phyloP scores from a whole-genome alignment of 2,888 invertebrate species.

The Parthenolecanium corni region DNA sequence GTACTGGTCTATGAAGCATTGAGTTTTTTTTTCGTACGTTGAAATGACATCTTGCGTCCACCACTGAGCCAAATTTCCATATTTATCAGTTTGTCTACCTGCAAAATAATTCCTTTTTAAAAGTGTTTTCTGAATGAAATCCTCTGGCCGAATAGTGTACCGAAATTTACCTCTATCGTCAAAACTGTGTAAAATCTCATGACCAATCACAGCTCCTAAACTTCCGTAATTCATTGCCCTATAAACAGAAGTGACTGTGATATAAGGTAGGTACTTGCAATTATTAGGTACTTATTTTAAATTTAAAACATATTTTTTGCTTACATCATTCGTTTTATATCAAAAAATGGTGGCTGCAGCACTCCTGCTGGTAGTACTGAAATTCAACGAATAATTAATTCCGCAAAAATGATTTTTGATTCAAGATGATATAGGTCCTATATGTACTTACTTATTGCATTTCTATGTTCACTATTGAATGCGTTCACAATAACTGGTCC shows the following conservation, averaged over 20 bases:
- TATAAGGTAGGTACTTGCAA: no score
- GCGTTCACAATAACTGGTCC: conserved; percentile 62
- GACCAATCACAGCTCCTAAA: conserved; percentile 74
- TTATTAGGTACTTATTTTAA: no score
- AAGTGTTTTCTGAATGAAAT: no score
- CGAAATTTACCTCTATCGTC: conserved; percentile 54
- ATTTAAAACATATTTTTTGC: no score
- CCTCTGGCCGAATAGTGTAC: no score
- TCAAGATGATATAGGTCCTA: no score
- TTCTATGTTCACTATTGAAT: conserved; percentile 59
- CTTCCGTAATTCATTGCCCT: conserved; percentile 52
- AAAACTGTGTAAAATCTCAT: conserved; percentile 71
- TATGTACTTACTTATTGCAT: conserved; percentile 60
- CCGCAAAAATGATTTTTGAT: not conserved
- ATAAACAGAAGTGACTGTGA: not conserved
- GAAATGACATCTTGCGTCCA: conserved; percentile 58
- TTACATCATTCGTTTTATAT: conserved; percentile 55
- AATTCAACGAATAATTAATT: conserved; percentile 29
- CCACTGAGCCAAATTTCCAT: conserved; percentile 68
- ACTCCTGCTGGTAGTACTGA: conserved; percentile 45
- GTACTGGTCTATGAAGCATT: conserved; percentile 63
- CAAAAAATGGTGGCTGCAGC: conserved; percentile 45
- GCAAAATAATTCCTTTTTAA: conserved; percentile 18
- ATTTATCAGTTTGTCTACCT: conserved; percentile 74
- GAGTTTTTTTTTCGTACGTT: conserved; percentile 55